Percentiles rank a stretch among this genome's conserved stretches.
Evolutionary conservation across 1,140 invertebrate genomes (phyloP).

Genomic region (Cherax destructor): DNA sequence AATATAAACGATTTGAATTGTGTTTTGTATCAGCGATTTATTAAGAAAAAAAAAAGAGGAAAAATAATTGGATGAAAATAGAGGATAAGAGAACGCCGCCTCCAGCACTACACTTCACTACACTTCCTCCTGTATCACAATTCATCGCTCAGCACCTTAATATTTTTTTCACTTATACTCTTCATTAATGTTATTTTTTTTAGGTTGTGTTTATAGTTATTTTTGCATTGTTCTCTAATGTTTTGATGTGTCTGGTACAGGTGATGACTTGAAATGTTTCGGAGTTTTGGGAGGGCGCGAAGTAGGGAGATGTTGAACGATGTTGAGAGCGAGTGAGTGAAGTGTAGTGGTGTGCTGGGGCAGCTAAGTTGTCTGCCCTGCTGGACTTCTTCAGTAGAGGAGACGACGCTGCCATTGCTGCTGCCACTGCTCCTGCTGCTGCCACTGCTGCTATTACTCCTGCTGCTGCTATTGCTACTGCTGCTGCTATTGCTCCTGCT

Average conservation of each 20-base stretch:
- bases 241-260: not conserved
- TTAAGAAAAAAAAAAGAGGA: not conserved
- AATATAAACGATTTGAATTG: no score
- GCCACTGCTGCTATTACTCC: no score
- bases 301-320: not conserved
- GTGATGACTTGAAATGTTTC: not conserved
- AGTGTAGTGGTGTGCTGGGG: conserved; percentile 6
- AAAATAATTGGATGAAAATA: not conserved
- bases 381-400: conserved; percentile 54
- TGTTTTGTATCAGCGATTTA: not conserved
- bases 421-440: not conserved
- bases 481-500: no score
- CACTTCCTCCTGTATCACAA: not conserved
- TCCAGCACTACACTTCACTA: conserved; percentile 28
- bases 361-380: conserved; percentile 7
- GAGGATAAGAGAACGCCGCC: conserved; percentile 41
- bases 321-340: not conserved
- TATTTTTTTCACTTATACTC: not conserved
- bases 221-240: no score
- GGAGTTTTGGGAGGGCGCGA: not conserved
- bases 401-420: not conserved
- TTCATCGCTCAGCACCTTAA: not conserved
- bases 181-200: not conserved
- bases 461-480: no score
- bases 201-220: not conserved